Base-by-base conservation (phyloP, 2,888 invertebrate genomes). In the Protophormia terraenovae region DNA sequence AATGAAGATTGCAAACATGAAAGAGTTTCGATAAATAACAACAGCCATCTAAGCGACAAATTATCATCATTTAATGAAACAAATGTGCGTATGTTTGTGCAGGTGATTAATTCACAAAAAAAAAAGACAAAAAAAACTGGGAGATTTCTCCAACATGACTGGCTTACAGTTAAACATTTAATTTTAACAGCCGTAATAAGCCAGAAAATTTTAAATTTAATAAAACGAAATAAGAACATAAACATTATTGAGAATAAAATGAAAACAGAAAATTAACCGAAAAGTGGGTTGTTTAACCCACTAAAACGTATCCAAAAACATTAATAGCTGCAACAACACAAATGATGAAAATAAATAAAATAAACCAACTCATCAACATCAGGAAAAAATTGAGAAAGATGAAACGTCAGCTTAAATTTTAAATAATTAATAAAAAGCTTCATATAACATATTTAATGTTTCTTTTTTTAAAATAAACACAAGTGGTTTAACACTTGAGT, bases 401-500 rank as follows among this genome's bases (percentile, higher is more conserved):
- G 27, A 58, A 32, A 60, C 60, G 60, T 60, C 32, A 60, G 60
- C 60, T 60, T 60, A 19, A n/a, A n/a, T 50, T 22, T 24, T 50
- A 22, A 50, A 50, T 2, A 55, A 29, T 7, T 55, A n/a, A 2
- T 29, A 29, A 22, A 14, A 24, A 24, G 1, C 1, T 47, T 16
- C 8, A 47, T 16, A 19, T 16, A 19, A 10, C 8, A 41, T 41
- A n/a, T 14, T 53, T 22, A 50, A 4, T 53, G 53, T 53, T 24
- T 53, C 24, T 24, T 53, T 4, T 12, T 24, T 24, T 3, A 53
- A 16, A 5, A 19, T 47, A 53, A 53, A 53, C 24, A 53, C 53
- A 53, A 53, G 24, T 53, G 53, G 5, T 50, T 4, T 19, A 5
- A 16, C 41, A n/a, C 5, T n/a, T 2, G 8, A 50, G 12, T 14